These are phyloP conservation scores for Rattus rattus DNA, from an alignment of 2,113 vertebrate genomes.

Conservation along the genomic window DNA sequence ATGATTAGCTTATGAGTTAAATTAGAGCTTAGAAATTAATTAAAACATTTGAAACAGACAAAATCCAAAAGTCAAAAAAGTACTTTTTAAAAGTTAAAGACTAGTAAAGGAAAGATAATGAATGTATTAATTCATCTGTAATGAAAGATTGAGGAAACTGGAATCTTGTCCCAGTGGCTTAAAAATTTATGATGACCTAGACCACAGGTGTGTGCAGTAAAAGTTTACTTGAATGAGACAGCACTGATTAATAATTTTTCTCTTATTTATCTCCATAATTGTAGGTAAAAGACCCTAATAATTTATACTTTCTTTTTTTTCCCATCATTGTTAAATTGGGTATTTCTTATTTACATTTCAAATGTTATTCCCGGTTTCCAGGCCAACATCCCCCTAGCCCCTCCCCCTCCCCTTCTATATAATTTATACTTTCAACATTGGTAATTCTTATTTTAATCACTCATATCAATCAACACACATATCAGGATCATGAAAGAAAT, in stretches of 20 bases:
- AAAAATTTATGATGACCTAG: neutral
- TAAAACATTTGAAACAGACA: constrained; percentile 16
- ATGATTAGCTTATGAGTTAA: neutral
- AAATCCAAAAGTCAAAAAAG: neutral
- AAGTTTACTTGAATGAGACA: neutral
- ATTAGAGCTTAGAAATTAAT: constrained; percentile 6
- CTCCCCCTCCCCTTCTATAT: neutral
- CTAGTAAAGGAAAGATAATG: neutral
- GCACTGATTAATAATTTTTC: constrained; percentile 12
- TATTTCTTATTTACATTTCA: no score
- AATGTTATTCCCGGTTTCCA: no score
- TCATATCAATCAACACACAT: neutral
- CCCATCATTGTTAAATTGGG: no score
- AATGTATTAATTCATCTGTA: neutral
- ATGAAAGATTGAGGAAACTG: neutral
- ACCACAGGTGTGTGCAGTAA: neutral
- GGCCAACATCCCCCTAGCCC: no score
- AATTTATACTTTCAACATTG: neutral
- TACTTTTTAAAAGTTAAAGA: constrained; percentile 7
- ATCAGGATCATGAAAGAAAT: constrained; percentile 1
- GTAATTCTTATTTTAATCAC: constrained; percentile 42
- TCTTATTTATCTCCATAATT: neutral
- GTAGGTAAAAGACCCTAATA: neutral
- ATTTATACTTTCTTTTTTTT: neutral
- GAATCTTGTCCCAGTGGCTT: neutral